These are phyloP conservation scores for Nycticryphes semicollaris DNA, from an alignment of 2,113 vertebrate genomes.

Conservation along the genomic window DNA sequence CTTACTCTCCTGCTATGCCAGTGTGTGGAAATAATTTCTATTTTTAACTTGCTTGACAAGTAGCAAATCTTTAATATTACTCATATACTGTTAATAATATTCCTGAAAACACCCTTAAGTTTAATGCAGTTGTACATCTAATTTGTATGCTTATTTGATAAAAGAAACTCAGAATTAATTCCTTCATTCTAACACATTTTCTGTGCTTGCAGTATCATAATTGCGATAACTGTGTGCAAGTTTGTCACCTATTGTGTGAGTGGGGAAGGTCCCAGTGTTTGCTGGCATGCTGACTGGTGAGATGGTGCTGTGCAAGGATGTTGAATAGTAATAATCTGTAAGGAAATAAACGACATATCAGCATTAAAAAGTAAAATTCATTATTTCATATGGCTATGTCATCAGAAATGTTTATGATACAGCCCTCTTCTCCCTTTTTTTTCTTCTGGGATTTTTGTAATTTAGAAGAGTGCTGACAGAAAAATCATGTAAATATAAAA, in stretches of 20 bases:
- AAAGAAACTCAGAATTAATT: neutral
- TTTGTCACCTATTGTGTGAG: slow-evolving; percentile 71
- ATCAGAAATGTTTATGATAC: neutral
- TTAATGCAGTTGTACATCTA: neutral
- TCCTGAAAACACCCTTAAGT: neutral
- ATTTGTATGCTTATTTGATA: neutral
- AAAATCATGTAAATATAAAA: neutral
- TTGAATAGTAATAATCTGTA: slow-evolving; percentile 52
- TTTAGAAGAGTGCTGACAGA: neutral
- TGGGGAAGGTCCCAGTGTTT: slow-evolving; percentile 44
- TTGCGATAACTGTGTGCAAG: slow-evolving; percentile 47
- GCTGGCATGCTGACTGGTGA: slow-evolving; percentile 29
- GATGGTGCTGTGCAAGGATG: slow-evolving; percentile 1
- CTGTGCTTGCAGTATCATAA: neutral
- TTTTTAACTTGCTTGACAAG: neutral
- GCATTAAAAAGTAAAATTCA: neutral
- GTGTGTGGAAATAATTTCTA: neutral
- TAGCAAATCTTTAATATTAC: neutral
- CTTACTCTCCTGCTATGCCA: neutral
- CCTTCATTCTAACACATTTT: neutral
- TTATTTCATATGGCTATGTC: neutral
- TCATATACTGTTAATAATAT: neutral
- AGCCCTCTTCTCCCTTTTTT: neutral
- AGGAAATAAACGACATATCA: slow-evolving; percentile 66
- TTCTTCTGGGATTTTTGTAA: neutral